These are phyloP conservation scores for Phrynosoma blainvillii DNA, from an alignment of 2,113 vertebrate genomes.

Conservation along the genomic window DNA sequence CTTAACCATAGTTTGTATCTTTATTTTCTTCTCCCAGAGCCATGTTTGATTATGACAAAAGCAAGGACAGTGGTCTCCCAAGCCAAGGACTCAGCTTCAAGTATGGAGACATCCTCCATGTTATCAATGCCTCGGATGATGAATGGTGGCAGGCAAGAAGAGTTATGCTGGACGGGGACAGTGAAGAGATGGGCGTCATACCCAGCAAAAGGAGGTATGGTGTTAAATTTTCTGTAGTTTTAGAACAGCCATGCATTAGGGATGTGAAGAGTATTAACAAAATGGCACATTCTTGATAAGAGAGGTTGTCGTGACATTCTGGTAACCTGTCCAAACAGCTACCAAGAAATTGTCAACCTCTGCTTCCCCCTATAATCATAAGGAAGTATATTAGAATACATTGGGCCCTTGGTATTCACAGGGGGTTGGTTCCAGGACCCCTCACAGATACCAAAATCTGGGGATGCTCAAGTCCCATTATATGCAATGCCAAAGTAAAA, in stretches of 20 bases:
- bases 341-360: too few relatives aligned
- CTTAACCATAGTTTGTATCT: background rate
- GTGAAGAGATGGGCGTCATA: constrained; percentile 97
- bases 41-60: constrained; percentile 95
- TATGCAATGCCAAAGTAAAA: too few relatives aligned
- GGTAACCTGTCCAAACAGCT: too few relatives aligned
- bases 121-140: constrained; percentile 95
- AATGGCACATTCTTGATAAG: too few relatives aligned
- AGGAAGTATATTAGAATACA: too few relatives aligned
- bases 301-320: too few relatives aligned
- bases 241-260: background rate
- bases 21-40: constrained; percentile 77
- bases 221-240: background rate
- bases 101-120: constrained; percentile 95
- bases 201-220: constrained; percentile 94
- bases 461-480: too few relatives aligned
- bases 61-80: constrained; percentile 95
- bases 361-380: too few relatives aligned
- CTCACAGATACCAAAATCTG: too few relatives aligned
- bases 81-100: constrained; percentile 97
- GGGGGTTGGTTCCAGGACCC: too few relatives aligned
- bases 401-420: too few relatives aligned
- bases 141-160: constrained; percentile 98
- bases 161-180: constrained; percentile 91
- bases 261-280: too few relatives aligned